Evolutionary conservation across 2,797 vertebrate species (phyloP).

Genomic region (Cuculus canorus): DNA sequence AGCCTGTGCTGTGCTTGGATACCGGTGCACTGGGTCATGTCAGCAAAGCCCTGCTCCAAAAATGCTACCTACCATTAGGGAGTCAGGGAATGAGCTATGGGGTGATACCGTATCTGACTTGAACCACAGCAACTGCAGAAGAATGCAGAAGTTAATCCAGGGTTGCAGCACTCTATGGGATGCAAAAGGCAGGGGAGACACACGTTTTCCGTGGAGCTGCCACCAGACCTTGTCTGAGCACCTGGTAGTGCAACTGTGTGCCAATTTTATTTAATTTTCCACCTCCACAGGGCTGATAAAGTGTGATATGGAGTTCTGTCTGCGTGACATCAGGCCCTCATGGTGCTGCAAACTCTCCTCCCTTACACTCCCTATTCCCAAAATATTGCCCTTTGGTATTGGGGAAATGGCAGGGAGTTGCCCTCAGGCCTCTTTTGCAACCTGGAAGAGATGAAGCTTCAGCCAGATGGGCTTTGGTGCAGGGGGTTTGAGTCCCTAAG

Average conservation of each 20-base stretch:
- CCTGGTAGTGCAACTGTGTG: background rate
- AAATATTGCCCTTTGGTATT: too few species aligned
- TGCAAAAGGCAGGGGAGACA: background rate
- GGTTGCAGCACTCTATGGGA: background rate
- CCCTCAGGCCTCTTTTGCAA: background rate
- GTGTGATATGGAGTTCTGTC: background rate
- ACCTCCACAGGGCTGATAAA: background rate
- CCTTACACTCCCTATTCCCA: background rate
- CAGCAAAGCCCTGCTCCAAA: background rate
- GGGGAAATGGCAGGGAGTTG: background rate
- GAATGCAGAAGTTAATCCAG: background rate
- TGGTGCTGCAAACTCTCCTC: background rate
- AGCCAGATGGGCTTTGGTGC: background rate
- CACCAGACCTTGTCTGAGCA: background rate
- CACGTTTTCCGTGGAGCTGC: background rate
- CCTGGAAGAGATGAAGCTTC: background rate
- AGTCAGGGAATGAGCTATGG: background rate
- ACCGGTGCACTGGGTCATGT: background rate
- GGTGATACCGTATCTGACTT: accelerated
- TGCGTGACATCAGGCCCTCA: accelerated
- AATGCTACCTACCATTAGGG: accelerated
- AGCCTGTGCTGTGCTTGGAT: background rate
- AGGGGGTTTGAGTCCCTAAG: background rate
- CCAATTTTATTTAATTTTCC: background rate
- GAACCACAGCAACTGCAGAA: background rate